phyloP scores from a whole-genome alignment of 1,140 invertebrate genomes.

The Aphelenchoides besseyi region DNA sequence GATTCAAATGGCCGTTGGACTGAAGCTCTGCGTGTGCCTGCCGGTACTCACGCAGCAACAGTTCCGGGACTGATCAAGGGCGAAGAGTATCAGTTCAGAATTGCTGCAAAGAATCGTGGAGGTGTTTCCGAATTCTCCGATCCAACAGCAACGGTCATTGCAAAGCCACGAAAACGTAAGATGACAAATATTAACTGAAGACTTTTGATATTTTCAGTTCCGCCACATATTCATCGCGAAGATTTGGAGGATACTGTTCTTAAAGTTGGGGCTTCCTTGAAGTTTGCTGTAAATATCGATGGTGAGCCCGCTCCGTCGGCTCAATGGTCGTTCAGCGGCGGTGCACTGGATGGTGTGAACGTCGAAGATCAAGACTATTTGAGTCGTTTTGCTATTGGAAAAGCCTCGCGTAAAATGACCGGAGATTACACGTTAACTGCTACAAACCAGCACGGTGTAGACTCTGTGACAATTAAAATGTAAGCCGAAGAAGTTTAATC shows the following conservation, averaged over 20 bases:
- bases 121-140: slow-evolving; percentile 88
- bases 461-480: slow-evolving; percentile 57
- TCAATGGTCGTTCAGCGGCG: slow-evolving; percentile 58
- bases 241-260: slow-evolving; percentile 80
- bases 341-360: slow-evolving; percentile 27
- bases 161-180: slow-evolving; percentile 68
- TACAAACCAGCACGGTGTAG: slow-evolving; percentile 56
- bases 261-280: slow-evolving; percentile 79
- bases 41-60: slow-evolving; percentile 71
- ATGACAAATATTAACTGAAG: slow-evolving; percentile 10
- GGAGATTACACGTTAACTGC: slow-evolving; percentile 81
- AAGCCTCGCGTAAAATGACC: slow-evolving; percentile 77
- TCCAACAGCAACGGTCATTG: slow-evolving; percentile 79
- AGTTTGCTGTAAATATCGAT: slow-evolving; percentile 80
- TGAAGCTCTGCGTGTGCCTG: slow-evolving; percentile 69
- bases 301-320: slow-evolving; percentile 79
- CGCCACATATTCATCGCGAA: slow-evolving; percentile 84
- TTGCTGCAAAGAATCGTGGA: slow-evolving; percentile 92
- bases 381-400: slow-evolving; percentile 81
- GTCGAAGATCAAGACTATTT: slow-evolving; percentile 79
- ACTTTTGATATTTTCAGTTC: slow-evolving; percentile 65
- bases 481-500: slow-evolving; percentile 56
- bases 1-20: slow-evolving; percentile 48
- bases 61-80: slow-evolving; percentile 83
- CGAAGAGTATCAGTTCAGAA: slow-evolving; percentile 87